A percentile compares a stretch with the other conserved stretches of the same genome.
These are phyloP conservation scores for Copsychus sechellarum DNA, from an alignment of 2,113 vertebrate genomes.

Conservation along the genomic window DNA sequence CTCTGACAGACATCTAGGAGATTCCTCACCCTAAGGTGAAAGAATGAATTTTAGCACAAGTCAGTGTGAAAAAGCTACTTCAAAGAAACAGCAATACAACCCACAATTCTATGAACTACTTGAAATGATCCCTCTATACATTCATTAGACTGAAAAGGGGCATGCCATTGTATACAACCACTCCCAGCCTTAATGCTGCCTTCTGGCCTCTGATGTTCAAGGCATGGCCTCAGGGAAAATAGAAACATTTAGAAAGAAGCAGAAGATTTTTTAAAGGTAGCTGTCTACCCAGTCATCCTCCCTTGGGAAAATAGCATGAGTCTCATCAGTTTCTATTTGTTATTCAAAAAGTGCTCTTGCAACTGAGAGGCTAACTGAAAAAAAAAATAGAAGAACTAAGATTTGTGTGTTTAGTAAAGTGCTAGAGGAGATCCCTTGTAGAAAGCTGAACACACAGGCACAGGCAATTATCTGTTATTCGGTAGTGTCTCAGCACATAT, in stretches of 20 bases:
- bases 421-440: not conserved
- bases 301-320: not conserved
- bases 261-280: not conserved
- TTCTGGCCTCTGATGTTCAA: conserved; percentile 36
- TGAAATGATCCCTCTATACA: conserved; percentile 9
- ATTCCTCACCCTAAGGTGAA: not conserved
- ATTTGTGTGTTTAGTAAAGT: not conserved
- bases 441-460: not conserved
- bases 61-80: conserved; percentile 49
- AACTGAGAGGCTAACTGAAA: not conserved
- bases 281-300: not conserved
- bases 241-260: not conserved
- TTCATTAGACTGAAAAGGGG: not conserved
- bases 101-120: not conserved
- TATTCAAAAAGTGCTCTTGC: not conserved
- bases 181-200: not conserved
- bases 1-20: conserved; percentile 34
- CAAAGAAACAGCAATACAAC: conserved; percentile 40
- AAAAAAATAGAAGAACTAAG: not conserved
- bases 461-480: not conserved
- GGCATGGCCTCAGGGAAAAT: conserved; percentile 36
- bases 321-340: not conserved
- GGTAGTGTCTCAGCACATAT: not conserved
- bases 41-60: conserved; percentile 33
- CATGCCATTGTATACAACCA: not conserved